Evolutionary conservation across 2,797 vertebrate species (phyloP).

Genomic region (Chelonia mydas): DNA sequence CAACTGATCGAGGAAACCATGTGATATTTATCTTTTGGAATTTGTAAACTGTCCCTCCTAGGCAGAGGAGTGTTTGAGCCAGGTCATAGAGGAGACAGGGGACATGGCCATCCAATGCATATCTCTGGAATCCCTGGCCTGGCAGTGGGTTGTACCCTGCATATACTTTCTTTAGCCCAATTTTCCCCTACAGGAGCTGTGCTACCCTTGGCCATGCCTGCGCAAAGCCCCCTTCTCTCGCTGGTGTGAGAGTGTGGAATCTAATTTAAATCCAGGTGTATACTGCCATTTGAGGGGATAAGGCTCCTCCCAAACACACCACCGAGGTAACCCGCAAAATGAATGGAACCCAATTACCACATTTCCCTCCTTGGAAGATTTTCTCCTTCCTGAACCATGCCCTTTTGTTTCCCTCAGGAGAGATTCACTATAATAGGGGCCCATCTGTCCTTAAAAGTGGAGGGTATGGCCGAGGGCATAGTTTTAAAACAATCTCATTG

Average conservation of each 20-base stretch:
- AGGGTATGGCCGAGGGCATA: neutral
- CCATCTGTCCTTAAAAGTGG: neutral
- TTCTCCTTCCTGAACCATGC: neutral
- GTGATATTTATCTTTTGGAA: neutral
- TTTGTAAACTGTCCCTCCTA: neutral
- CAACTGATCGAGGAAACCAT: neutral
- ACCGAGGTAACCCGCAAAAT: neutral
- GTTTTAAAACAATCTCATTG: neutral
- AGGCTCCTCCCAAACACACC: neutral
- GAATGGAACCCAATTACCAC: neutral
- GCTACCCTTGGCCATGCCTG: neutral
- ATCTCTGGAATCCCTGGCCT: neutral
- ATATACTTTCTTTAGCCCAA: accelerated
- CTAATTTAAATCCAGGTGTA: neutral
- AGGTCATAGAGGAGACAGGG: neutral
- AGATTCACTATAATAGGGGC: neutral
- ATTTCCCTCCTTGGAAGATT: neutral
- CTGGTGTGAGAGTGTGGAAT: neutral
- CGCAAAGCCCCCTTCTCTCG: accelerated
- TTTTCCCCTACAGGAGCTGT: neutral
- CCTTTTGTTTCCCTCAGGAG: neutral
- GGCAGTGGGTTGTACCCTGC: neutral
- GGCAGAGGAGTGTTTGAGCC: neutral
- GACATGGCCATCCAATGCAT: neutral
- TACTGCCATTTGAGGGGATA: neutral